Base-by-base conservation (phyloP, 2,888 invertebrate species). In the Strigamia crassipes region DNA sequence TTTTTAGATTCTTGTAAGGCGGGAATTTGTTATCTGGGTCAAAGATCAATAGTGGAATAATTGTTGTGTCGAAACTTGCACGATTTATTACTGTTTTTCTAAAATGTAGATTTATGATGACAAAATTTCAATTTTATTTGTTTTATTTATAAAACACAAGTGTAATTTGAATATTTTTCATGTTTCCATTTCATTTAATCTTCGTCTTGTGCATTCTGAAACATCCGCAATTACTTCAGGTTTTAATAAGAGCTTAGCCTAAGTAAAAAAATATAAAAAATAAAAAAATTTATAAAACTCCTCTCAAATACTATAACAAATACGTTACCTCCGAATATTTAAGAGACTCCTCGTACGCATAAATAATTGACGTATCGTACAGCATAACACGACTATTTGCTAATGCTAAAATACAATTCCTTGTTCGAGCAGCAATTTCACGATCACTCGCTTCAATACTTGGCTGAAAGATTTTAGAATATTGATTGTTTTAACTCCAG, bases 361-460 rank as follows among this genome's bases (percentile, higher is more conserved):
- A 94, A 56, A 89, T 85, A 38, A 90, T 87, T 86, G 95, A 96
- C 0, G 96, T 96, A 86, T 98, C 97, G 85, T 93, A 97, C 1
- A 99, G 89, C 90, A 96, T 93, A 89, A 98, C 93, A 87, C 94
- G 94, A 84, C 95, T 94, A 31, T 94, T 92, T 0, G 95, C 93
- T 82, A 99, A 89, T 0, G 95, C 94, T 78, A 94, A 88, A 83
- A 99, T 93, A 87, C 97, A 97, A 88, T 98, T 98, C 82, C 94
- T 92, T 31, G 98, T 88, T 82, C 99, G 90, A 0, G 93, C 93
- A 86, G 99, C 95, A n/a, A 93, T 92, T 88, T 95, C 94, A 81
- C 97, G 91, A 85, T 95, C 94, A 0, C 90, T 89, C 31, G 8
- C 13, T 27, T 51, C 51, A 51, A 51, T 51, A n/a, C 4, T n/a